Evolutionary conservation across 1,140 invertebrate species (phyloP), one percentile per base, ranked within the genome.

Genomic region (Nasonia giraulti): DNA sequence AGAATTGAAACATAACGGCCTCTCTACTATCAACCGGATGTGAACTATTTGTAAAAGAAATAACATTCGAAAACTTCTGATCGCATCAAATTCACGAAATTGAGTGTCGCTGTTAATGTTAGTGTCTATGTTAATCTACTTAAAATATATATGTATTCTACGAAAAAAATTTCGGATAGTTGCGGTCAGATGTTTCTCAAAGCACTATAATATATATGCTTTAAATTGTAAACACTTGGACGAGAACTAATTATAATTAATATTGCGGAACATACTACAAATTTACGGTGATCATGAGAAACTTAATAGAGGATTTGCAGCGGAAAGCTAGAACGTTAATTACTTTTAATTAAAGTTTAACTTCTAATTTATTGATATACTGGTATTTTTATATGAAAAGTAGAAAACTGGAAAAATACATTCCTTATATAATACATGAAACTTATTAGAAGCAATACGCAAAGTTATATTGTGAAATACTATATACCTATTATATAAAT

Each of bases 231-330:
- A 80, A 33, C n/a, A 84, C 47, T 55, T 79, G 47, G 55, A 44
- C 11, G 40, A 78, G 31, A 47, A 50, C 66, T 73, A 40, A 75
- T 83, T 71, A 86, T 55, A 73, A 62, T 68, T 14, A 17, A 31
- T 81, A 40, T 77, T 69, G 80, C 62, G 81, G 85, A 84, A 40
- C 85, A 87, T 89, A 90, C 83, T 86, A 87, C 83, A 89, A 89
- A 87, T 89, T 86, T 81, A 82, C 80, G 87, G 86, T 86, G 89
- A 82, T 90, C 82, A 89, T 83, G 88, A 89, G 87, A 88, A 86
- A 89, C 84, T 87, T 86, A 89, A 88, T 85, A 89, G 91, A 90
- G 88, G 87, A 92, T 92, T 89, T 87, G 90, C 89, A 84, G 88
- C 78, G 86, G 90, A 69, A 92, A 87, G 87, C 90, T 91, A 86